Evolutionary conservation across 2,797 vertebrate species (phyloP).

Genomic region (Limosa lapponica): DNA sequence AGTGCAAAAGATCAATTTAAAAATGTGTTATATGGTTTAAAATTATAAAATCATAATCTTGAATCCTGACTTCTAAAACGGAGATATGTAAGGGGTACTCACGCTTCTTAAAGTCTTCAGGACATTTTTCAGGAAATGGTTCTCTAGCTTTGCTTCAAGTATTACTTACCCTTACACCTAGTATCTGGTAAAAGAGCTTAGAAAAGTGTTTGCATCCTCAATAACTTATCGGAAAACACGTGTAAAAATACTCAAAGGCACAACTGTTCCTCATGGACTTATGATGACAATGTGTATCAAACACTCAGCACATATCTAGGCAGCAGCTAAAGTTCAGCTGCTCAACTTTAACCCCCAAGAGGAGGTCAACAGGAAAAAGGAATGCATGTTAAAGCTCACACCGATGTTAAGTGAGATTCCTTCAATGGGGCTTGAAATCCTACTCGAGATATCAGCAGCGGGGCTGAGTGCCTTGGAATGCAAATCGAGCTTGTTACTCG

Average conservation of each 20-base stretch:
- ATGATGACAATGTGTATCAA: constrained; percentile 74
- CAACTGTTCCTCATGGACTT: constrained; percentile 5
- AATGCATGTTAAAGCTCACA: constrained; percentile 69
- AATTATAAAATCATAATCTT: background rate
- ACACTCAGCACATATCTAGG: constrained; percentile 76
- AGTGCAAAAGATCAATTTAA: background rate
- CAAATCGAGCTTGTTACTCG: constrained; percentile 63
- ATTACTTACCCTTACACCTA: constrained; percentile 13
- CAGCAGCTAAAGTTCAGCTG: constrained; percentile 69
- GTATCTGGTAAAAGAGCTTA: constrained; percentile 9
- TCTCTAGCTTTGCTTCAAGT: constrained; percentile 12
- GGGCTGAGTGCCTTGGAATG: constrained; percentile 65
- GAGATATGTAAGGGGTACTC: background rate
- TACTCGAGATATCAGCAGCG: constrained; percentile 68
- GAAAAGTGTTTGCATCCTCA: constrained; percentile 53
- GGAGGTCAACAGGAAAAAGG: constrained; percentile 76
- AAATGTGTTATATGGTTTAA: background rate
- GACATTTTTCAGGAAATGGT: background rate
- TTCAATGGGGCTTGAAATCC: constrained; percentile 71
- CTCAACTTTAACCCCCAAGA: constrained; percentile 76
- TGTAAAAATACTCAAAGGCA: constrained; percentile 41
- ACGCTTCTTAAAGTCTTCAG: background rate
- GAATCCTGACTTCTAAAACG: background rate
- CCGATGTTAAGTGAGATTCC: constrained; percentile 65
- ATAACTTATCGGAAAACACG: constrained; percentile 49